Base-by-base conservation (phyloP, 2,888 invertebrate genomes). In the Vanessa cardui region DNA sequence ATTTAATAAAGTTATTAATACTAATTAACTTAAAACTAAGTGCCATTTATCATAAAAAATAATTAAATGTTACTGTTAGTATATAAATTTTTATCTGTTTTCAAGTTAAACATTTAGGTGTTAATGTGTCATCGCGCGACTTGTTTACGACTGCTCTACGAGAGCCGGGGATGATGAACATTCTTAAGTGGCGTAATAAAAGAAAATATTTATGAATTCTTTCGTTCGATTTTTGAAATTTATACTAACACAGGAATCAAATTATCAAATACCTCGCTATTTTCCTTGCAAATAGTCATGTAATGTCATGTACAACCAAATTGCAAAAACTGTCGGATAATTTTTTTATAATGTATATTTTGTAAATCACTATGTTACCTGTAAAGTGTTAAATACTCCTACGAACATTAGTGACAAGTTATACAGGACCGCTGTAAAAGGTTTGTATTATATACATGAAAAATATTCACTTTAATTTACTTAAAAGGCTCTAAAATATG, bases 101-200 rank as follows among this genome's bases (percentile, higher is more conserved):
- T 81, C 77, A 82, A 83, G 81, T 80, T 78, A 84, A 82, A 80
- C 76, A 79, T 78, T 76, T 75, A 76, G 63, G 72, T 74, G 77
- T 82, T 83, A 83, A 85, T 81, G 82, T 82, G 80, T 84, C 83
- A 77, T 82, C 80, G 79, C 78, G 73, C 68, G 69, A 68, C 39
- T 26, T 60, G 82, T 87, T 87, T 85, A 87, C 80, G 83, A 80
- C 73, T 73, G 78, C 82, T 82, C 82, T 83, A 84, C 83, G 80
- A 83, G 80, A 80, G 74, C 73, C 76, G 76, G 79, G 79, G 83
- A 85, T 87, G 86, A 87, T 78, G 76, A 71, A 75, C 78, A 80
- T 83, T 82, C 50, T 44, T 33, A 59, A 18, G 52, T 58, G 18
- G 49, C n/a, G 46, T 12, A 31, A 39, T 65, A 39, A 59, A n/a